These are phyloP conservation scores for Picathartes gymnocephalus DNA, from an alignment of 2,113 vertebrate genomes.

Conservation along the genomic window DNA sequence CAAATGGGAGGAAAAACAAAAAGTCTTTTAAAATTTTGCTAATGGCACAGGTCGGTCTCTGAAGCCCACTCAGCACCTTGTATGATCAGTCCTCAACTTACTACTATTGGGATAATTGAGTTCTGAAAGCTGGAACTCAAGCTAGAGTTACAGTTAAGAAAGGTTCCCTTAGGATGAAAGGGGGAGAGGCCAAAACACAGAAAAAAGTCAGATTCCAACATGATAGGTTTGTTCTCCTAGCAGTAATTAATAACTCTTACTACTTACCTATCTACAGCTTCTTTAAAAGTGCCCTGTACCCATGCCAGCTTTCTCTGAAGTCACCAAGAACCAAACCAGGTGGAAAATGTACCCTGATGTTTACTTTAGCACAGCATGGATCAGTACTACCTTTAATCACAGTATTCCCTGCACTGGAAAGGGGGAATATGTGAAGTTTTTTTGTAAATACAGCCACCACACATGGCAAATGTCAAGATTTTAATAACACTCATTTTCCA, in stretches of 20 bases:
- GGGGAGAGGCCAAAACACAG: neutral
- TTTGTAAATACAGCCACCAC: neutral
- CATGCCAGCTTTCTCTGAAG: neutral
- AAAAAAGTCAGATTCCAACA: neutral
- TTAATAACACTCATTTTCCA: neutral
- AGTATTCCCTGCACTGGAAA: neutral
- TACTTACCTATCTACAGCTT: neutral
- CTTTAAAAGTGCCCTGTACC: neutral
- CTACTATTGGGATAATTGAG: neutral
- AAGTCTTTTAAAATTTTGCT: neutral
- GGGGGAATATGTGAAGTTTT: neutral
- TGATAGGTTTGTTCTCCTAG: neutral
- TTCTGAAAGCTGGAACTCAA: neutral
- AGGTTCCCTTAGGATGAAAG: neutral
- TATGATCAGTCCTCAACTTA: neutral
- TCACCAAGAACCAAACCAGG: neutral
- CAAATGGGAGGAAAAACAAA: neutral
- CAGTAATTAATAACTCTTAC: neutral
- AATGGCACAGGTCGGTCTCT: neutral
- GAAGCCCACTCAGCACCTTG: neutral
- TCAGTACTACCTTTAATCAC: neutral
- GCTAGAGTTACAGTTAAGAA: neutral
- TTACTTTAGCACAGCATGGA: neutral
- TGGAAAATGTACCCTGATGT: neutral
- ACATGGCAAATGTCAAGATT: constrained; percentile 8